Conservation (phyloP, 2,888 invertebrate species). For the Chrysolina haemoptera region DNA sequence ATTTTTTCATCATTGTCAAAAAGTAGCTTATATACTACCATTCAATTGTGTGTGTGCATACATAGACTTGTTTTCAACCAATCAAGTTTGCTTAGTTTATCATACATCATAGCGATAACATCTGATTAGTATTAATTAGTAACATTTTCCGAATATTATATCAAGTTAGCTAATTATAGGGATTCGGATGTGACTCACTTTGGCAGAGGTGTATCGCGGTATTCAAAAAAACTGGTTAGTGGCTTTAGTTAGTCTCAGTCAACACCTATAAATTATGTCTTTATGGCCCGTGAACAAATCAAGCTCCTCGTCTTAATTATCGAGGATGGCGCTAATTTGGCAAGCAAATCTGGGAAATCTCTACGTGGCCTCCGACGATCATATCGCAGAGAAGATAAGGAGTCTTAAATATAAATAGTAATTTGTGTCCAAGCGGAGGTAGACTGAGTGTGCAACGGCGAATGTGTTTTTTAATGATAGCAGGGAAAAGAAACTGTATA, state of each 20-base stretch:
- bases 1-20: no score
- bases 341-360: constrained; percentile 42
- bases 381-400: constrained; percentile 43
- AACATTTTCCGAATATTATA: no score
- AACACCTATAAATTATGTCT: constrained; percentile 34
- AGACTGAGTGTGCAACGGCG: not conserved
- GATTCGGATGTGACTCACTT: not conserved
- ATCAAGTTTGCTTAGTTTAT: no score
- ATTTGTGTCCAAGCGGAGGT: constrained; percentile 8
- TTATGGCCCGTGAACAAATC: constrained; percentile 29
- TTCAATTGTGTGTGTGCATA: no score
- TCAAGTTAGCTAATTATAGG: no score
- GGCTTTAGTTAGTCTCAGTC: constrained; percentile 29
- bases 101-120: no score
- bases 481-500: no score
- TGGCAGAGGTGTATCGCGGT: not conserved
- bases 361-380: constrained; percentile 41
- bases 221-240: constrained; percentile 5
- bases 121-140: no score
- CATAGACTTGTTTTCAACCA: no score
- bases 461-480: no score
- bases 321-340: constrained; percentile 45
- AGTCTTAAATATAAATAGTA: constrained; percentile 10
- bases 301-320: constrained; percentile 34
- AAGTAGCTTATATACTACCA: no score